Conservation (phyloP, 1,140 invertebrate genomes). For the Camponotus floridanus region DNA sequence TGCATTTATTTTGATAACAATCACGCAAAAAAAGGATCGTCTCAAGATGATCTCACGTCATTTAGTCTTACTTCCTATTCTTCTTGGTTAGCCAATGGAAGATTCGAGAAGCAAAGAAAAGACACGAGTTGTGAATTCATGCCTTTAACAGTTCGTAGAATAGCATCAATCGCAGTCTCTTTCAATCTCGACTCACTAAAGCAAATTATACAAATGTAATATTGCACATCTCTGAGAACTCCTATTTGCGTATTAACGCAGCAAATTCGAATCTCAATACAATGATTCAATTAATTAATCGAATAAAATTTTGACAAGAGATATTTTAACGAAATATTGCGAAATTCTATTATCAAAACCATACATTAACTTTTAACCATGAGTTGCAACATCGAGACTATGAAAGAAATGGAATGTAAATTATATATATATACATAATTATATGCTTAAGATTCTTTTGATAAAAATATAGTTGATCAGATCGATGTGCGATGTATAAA, state of each 20-base stretch:
- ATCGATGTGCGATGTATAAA: neutral
- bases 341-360: neutral
- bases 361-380: neutral
- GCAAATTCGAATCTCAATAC: neutral
- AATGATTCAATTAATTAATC: neutral
- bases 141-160: neutral
- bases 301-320: neutral
- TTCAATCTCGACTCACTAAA: neutral
- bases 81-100: slow-evolving; percentile 1
- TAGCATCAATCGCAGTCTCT: neutral
- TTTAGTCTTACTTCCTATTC: neutral
- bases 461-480: neutral
- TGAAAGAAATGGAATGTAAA: neutral
- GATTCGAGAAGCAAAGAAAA: neutral
- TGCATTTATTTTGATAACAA: neutral
- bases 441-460: neutral
- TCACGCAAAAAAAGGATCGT: neutral
- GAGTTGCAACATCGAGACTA: neutral
- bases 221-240: neutral
- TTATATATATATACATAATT: neutral
- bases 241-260: neutral
- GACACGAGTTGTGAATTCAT: neutral
- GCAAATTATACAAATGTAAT: neutral
- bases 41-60: neutral
- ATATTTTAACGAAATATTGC: neutral